Base-by-base conservation (phyloP, 1,140 invertebrate species). In the Drosophila pseudoobscura region DNA sequence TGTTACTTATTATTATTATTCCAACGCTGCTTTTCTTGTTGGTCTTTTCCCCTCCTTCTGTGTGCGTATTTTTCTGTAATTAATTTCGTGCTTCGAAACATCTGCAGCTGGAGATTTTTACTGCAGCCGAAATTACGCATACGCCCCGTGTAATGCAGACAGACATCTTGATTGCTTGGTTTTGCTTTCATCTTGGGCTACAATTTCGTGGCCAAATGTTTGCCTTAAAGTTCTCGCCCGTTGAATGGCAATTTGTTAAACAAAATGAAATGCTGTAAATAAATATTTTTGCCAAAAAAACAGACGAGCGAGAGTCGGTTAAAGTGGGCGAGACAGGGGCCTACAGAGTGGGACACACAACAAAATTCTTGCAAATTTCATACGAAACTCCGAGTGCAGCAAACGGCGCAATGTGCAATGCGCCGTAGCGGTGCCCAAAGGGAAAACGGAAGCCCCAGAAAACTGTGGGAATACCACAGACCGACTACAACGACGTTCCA, bases 31-130 rank as follows among this genome's bases (percentile, higher is more conserved):
- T 31, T 31, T 68, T 46, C 39, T 77, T 64, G 29, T 77, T 61
- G 24, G 52, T 79, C 62, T 74, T 74, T 63, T 62, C 46, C 13
- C 45, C 43, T n/a, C 22, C 29, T 54, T 45, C 15, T 64, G n/a
- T 35, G 43, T 59, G 45, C 68, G 54, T 77, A 44, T 47, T 82
- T 64, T 87, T 66, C 53, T 59, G 80, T 85, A 85, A 85, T 85
- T 85, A 85, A 85, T 87, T 85, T 85, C 78, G 82, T 85, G 83
- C 83, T 78, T 78, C 78, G 82, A 75, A 85, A 88, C 82, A 85
- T 85, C 82, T 85, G 82, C 82, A 85, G 82, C 78, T 65, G 83
- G 13, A 11, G 65, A 85, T 88, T 85, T 85, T 85, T 82, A 87
- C 82, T 85, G 82, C 82, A 85, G 76, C 78, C 52, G 61, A 82